These are phyloP conservation scores for Pithys albifrons DNA, from an alignment of 2,113 vertebrate genomes.

Conservation along the genomic window DNA sequence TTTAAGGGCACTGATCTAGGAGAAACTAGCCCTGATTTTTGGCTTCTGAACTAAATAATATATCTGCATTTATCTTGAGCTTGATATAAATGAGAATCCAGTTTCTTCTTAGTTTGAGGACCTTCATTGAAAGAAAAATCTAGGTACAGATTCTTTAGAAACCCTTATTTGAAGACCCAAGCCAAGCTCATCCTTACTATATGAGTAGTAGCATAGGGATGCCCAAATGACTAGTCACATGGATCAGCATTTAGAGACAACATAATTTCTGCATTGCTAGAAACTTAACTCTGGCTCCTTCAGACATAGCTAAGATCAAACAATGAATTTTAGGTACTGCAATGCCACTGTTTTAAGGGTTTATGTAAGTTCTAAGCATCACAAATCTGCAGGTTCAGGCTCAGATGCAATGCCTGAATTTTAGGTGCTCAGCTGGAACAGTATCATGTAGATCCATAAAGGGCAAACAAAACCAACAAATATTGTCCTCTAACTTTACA, in stretches of 20 bases:
- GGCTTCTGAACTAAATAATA: background rate
- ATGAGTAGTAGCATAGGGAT: background rate
- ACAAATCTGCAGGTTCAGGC: background rate
- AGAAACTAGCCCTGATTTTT: background rate
- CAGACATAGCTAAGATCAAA: background rate
- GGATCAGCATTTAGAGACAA: background rate
- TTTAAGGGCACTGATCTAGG: background rate
- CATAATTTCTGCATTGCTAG: background rate
- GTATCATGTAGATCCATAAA: background rate
- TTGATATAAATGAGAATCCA: background rate
- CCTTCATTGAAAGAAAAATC: background rate
- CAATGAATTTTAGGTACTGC: background rate
- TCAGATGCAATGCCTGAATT: background rate
- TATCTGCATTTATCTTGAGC: background rate
- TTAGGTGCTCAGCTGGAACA: background rate
- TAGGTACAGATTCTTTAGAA: background rate
- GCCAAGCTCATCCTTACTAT: background rate
- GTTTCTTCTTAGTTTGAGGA: background rate
- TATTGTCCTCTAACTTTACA: fast-evolving
- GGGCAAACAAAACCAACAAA: background rate
- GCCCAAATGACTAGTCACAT: background rate
- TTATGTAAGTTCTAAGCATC: background rate
- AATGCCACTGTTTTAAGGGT: background rate
- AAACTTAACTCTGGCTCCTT: background rate
- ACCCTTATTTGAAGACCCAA: background rate